Conservation (phyloP, 2,797 vertebrate species). For the Fratercula arctica region DNA sequence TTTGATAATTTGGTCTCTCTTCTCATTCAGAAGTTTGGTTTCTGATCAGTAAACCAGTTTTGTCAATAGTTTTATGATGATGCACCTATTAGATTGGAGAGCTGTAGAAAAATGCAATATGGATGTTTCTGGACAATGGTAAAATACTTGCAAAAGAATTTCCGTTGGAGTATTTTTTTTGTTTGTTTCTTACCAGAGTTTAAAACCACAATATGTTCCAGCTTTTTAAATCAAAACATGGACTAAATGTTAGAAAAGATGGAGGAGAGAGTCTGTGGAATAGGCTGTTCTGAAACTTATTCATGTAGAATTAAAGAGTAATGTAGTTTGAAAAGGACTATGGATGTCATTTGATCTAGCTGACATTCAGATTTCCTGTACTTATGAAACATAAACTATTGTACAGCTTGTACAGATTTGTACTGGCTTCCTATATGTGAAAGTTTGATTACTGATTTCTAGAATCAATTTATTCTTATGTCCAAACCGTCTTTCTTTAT, state of each 20-base stretch:
- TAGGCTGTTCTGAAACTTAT: background rate
- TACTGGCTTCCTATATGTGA: background rate
- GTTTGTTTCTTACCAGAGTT: background rate
- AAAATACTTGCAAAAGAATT: background rate
- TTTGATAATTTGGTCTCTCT: background rate
- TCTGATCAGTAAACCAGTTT: background rate
- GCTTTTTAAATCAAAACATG: background rate
- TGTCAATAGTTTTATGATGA: background rate
- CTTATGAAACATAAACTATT: background rate
- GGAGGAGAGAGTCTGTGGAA: background rate
- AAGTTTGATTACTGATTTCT: background rate
- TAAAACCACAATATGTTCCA: background rate
- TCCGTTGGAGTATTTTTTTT: background rate
- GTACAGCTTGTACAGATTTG: background rate
- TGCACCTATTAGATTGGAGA: accelerated
- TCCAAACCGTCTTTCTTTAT: background rate
- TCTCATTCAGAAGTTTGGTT: background rate
- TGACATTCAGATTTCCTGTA: background rate
- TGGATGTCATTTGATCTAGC: background rate
- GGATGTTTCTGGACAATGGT: background rate
- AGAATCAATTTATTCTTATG: background rate
- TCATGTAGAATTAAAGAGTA: background rate
- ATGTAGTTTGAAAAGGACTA: background rate
- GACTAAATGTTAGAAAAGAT: background rate
- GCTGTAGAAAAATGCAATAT: background rate